Percentiles rank a stretch among this genome's conserved stretches.
phyloP scores from a whole-genome alignment of 2,113 vertebrate genomes.

The Mola mola region DNA sequence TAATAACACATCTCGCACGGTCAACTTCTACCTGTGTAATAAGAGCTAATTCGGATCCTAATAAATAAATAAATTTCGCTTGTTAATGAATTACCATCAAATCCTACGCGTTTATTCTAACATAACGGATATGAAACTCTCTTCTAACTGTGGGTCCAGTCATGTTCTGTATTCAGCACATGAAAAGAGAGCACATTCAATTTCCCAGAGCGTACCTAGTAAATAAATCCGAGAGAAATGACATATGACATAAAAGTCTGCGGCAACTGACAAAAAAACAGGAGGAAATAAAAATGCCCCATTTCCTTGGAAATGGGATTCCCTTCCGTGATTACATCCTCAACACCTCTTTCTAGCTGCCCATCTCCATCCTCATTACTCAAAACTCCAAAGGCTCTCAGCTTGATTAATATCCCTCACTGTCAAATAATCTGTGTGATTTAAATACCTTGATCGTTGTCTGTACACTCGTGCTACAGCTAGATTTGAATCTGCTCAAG shows the following conservation, averaged over 20 bases:
- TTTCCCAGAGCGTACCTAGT: background rate
- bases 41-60: too few relatives aligned
- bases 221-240: conserved; percentile 13
- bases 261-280: conserved; percentile 5
- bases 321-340: conserved; percentile 7
- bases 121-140: too few relatives aligned
- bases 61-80: too few relatives aligned
- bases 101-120: too few relatives aligned
- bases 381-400: conserved; percentile 43
- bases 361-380: conserved; percentile 63
- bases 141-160: background rate
- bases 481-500: conserved; percentile 22
- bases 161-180: background rate
- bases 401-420: conserved; percentile 59
- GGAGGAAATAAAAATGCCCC: background rate
- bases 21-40: too few relatives aligned
- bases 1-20: too few relatives aligned
- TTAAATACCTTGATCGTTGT: conserved; percentile 49
- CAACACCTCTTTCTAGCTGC: conserved; percentile 61
- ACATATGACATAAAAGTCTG: conserved; percentile 12
- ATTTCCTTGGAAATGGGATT: conserved; percentile 24
- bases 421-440: conserved; percentile 52
- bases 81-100: too few relatives aligned
- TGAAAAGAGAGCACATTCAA: conserved; percentile 4
- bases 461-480: conserved; percentile 7